phyloP scores from a whole-genome alignment of 2,113 vertebrate species.

The Corythornis vintsioides region DNA sequence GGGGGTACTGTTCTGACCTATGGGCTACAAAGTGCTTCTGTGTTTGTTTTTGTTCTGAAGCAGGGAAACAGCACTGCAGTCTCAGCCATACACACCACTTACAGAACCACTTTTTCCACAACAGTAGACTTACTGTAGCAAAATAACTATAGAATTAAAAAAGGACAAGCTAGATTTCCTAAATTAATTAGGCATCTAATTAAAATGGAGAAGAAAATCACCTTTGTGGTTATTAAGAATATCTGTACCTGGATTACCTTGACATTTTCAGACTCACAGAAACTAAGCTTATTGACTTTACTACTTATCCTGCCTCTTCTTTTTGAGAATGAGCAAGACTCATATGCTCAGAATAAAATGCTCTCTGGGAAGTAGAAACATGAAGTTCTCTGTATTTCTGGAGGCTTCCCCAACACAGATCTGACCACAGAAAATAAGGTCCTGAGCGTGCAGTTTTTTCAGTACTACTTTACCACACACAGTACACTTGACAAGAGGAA shows the following conservation, averaged over 20 bases:
- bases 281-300: neutral
- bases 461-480: neutral
- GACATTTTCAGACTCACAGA: neutral
- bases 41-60: neutral
- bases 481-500: neutral
- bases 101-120: neutral
- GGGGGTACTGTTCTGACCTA: accelerated
- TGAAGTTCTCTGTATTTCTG: neutral
- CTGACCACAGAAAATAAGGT: neutral
- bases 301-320: neutral
- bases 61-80: neutral
- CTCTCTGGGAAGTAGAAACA: neutral
- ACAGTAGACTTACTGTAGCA: neutral
- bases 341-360: neutral
- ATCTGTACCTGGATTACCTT: neutral
- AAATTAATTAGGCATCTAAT: constrained; percentile 11
- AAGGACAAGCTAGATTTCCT: neutral
- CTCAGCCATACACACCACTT: neutral
- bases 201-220: neutral
- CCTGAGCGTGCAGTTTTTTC: neutral
- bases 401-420: neutral
- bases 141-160: neutral
- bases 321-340: neutral
- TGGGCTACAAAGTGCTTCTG: neutral
- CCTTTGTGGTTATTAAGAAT: neutral